Base-by-base conservation (phyloP, 2,113 vertebrate genomes). In the Sylvilagus bachmani region DNA sequence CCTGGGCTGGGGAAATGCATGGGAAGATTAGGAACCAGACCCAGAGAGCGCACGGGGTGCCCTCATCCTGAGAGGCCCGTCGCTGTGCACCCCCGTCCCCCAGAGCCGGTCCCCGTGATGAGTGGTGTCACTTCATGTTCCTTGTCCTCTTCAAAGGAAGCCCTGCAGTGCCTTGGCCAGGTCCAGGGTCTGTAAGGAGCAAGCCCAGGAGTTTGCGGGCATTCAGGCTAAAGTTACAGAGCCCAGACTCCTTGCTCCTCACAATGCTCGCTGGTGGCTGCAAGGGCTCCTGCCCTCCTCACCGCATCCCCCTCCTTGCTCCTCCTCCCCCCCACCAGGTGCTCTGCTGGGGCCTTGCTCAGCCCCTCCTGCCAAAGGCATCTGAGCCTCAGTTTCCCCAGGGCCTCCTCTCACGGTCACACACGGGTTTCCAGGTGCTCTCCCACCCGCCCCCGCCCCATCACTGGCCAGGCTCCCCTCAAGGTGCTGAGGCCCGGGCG, bases 401-500 rank as follows among this genome's bases (percentile, higher is more conserved):
- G 33, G 73, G 33, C 53, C 33, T 44, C 80, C 29, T 6, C 73
- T 33, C 29, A 0, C n/a, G 2, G 14, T 24, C 74, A 86, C 87
- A 44, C 85, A 31, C 2, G 2, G 55, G 5, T 80, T 67, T 73
- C 83, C 73, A 67, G 93, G 86, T 95, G 84, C 92, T 93, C 44
- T 62, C 78, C 22, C 66, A 5, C 31, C 55, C 58, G 44, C 71
- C 9, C 67, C 2, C 1, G n/a, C 64, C 62, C 93, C 3, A n/a
- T 24, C 25, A 36, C 22, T 69, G 29, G 19, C 49, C n/a, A 55
- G 44, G 66, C 53, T 82, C 82, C 29, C 44, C n/a, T 53, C 71
- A 75, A 90, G 97, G 95, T 97, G 96, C 96, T 96, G 66, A 87
- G 85, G 81, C 31, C 64, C 49, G 1, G 0, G 58, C 25, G 62